Evolutionary conservation across 2,888 invertebrate genomes (phyloP).

Genomic region (Neoscelio sp.): DNA sequence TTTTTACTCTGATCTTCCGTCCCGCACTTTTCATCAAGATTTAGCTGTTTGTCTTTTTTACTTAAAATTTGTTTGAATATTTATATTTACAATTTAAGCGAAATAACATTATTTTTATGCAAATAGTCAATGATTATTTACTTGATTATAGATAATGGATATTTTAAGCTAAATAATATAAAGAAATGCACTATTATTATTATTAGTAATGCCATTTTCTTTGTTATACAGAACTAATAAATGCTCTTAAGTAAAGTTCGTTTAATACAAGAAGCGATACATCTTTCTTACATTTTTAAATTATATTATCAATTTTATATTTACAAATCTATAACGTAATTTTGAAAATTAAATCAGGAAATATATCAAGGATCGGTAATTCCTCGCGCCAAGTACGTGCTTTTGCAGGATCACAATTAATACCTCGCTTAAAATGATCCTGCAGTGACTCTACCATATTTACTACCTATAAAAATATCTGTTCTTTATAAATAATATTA

Average conservation of each 20-base stretch:
- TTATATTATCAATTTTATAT: background rate
- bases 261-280: no score
- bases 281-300: no score
- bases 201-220: no score
- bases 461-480: constrained; percentile 1
- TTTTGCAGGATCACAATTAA: constrained; percentile 15
- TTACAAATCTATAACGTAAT: background rate
- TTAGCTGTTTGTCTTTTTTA: constrained; percentile 29
- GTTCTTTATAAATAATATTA: background rate
- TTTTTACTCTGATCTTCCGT: constrained; percentile 21
- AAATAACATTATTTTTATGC: constrained; percentile 4
- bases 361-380: no score
- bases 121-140: background rate
- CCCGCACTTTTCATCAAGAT: constrained; percentile 27
- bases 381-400: background rate
- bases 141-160: no score
- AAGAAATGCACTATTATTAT: no score
- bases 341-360: constrained; percentile 10
- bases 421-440: constrained; percentile 8
- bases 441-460: background rate
- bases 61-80: constrained; percentile 14
- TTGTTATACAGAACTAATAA: no score
- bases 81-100: constrained; percentile 1
- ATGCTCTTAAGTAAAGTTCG: no score
- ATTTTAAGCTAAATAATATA: no score